Evolutionary conservation across 2,113 vertebrate species (phyloP), one percentile per base, ranked within the genome.

Genomic region (Oreocharis arfaki): DNA sequence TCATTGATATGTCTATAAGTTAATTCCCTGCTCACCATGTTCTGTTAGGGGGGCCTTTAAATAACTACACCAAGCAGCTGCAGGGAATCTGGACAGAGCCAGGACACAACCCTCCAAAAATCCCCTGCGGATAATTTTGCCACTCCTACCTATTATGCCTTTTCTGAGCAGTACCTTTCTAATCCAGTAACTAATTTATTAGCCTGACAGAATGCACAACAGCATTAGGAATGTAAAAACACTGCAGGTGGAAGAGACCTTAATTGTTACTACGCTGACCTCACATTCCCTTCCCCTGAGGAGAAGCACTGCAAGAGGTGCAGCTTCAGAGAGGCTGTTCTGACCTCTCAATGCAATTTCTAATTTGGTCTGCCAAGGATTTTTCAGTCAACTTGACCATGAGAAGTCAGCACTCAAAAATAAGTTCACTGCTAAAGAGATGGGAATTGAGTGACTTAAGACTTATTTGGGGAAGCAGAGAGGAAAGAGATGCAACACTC

Each of bases 321-420:
- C 32, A 23, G 79, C 60, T 52, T 47, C 49, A 80, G 23, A 64
- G 41, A 64, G 46, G 37, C 84, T 41, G 9, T 3, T 61, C 12
- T 33, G 61, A 85, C 56, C 47, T 73, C 76, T 9, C 84, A 30
- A 1, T 17, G 53, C 59, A 26, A 61, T 70, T 92, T 95, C 84
- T 85, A 65, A 96, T 94, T 95, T 49, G 33, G 57, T 74, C 77
- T 15, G 33, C 53, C 53, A 67, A 42, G 77, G 52, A 71, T 60
- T 93, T 82, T 96, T 85, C 33, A 35, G 50, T 41, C 59, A 65
- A 90, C 75, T 70, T 5, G 1, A 91, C 88, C 10, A 4, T 7
- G 13, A 91, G 74, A 87, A 95, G 94, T 89, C 91, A 85, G 65
- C 0, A 30, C 81, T 94, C 84, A 85, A 96, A 95, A 96, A 91